phyloP scores from a whole-genome alignment of 2,797 vertebrate genomes.

The Natrix natrix region DNA sequence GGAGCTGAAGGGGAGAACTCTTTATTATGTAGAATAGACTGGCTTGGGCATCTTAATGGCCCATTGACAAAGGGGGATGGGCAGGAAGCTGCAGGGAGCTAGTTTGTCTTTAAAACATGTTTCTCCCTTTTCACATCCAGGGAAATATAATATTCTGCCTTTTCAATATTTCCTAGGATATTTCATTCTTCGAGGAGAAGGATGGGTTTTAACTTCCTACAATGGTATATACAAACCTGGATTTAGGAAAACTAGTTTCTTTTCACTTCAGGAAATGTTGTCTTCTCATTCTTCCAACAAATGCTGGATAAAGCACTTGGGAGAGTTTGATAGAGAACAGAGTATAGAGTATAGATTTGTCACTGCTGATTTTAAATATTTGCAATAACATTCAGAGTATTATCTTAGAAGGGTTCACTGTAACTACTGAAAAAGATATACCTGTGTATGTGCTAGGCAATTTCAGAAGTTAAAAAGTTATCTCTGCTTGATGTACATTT shows the following conservation, averaged over 20 bases:
- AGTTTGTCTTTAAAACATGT: too few species aligned
- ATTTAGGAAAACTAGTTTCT: not conserved
- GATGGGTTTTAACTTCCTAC: too few species aligned
- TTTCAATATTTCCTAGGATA: too few species aligned
- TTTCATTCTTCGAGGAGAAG: too few species aligned
- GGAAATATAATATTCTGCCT: too few species aligned
- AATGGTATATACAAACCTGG: not conserved
- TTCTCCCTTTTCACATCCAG: too few species aligned
- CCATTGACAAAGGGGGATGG: too few species aligned
- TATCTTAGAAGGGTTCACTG: not conserved
- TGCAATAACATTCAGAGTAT: not conserved
- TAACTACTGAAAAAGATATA: not conserved
- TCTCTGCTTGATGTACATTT: conserved; percentile 13
- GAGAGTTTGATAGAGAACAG: not conserved
- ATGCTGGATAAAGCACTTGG: not conserved
- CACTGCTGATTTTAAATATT: not conserved
- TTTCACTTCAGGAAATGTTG: not conserved
- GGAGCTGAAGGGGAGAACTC: too few species aligned
- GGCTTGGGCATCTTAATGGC: too few species aligned
- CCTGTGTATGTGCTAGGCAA: not conserved
- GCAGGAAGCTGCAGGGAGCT: too few species aligned
- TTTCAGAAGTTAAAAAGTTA: not conserved
- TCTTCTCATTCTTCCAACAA: not conserved
- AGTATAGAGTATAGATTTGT: not conserved
- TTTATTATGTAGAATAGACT: too few species aligned